A percentile compares a stretch with the other conserved stretches of the same genome.
Evolutionary conservation across 2,113 vertebrate genomes (phyloP).

Genomic region (Isichthys henryi): DNA sequence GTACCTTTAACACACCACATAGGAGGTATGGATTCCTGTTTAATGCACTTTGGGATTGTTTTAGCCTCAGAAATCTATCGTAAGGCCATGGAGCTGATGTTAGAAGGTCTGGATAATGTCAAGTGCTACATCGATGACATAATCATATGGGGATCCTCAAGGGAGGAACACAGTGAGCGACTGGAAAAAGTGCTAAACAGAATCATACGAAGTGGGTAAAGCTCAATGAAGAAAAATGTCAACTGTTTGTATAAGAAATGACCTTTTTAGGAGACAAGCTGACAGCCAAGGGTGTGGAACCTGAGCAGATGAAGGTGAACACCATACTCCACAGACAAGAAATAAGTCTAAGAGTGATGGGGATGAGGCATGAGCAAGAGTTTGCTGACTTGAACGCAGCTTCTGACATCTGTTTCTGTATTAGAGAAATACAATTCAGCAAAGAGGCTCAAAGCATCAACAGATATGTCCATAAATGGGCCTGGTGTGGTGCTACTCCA

Average conservation of each 20-base stretch:
- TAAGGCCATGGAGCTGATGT: neutral
- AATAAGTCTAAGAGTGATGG: neutral
- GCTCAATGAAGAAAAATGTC: neutral
- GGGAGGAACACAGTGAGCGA: neutral
- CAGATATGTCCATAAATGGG: neutral
- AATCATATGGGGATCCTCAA: neutral
- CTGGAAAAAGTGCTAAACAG: neutral
- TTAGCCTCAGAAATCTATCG: neutral
- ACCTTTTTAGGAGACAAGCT: neutral
- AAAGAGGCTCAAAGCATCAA: neutral
- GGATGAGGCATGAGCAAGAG: neutral
- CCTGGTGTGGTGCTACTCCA: neutral
- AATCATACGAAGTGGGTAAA: neutral
- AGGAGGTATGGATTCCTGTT: neutral
- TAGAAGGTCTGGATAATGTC: neutral
- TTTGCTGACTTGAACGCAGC: neutral
- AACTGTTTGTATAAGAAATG: neutral
- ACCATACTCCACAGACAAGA: neutral
- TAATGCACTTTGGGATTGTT: neutral
- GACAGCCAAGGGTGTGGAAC: neutral
- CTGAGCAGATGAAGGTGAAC: neutral
- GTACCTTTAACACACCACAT: neutral
- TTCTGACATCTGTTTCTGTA: neutral
- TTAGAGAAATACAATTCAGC: neutral
- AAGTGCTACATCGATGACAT: neutral